Percentiles rank a stretch among this genome's conserved stretches.
Evolutionary conservation across 1,140 invertebrate species (phyloP).

Genomic region (Spodoptera frugiperda): DNA sequence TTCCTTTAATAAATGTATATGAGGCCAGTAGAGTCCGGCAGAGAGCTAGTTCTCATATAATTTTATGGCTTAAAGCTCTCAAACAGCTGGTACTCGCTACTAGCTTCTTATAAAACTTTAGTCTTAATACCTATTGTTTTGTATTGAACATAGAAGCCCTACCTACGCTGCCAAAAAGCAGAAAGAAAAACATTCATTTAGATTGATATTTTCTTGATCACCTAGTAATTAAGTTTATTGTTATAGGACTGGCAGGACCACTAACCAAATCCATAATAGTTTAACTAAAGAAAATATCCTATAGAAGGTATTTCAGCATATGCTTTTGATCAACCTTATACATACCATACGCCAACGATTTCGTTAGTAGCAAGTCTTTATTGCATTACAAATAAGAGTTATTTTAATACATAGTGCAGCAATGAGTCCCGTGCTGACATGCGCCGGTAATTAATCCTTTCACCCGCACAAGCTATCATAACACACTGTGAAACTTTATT

Average conservation of each 20-base stretch:
- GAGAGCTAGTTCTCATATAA: slow-evolving; percentile 44
- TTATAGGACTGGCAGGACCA: no score
- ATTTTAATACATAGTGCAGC: slow-evolving; percentile 3
- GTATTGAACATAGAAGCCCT: not conserved
- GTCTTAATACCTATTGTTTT: slow-evolving; percentile 45
- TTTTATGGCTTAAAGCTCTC: slow-evolving; percentile 55
- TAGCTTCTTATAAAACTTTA: slow-evolving; percentile 33
- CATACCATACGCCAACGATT: no score
- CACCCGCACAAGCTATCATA: slow-evolving; percentile 34
- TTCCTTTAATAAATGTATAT: not conserved
- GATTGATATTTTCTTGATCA: no score
- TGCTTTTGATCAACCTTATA: no score
- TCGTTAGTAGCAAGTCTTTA: not conserved
- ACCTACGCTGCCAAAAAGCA: no score
- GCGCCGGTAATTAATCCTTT: slow-evolving; percentile 35
- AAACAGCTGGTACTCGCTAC: slow-evolving; percentile 26
- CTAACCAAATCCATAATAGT: not conserved
- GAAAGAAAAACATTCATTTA: no score
- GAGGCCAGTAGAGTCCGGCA: slow-evolving; percentile 6
- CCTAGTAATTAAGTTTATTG: not conserved
- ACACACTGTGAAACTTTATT: slow-evolving; percentile 42
- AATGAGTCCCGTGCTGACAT: not conserved
- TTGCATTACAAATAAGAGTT: not conserved
- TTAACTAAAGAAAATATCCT: no score
- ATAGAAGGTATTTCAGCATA: no score